Percentiles rank a stretch among this genome's conserved stretches.
Evolutionary conservation across 2,888 invertebrate genomes (phyloP).

Genomic region (Caenorhabditis macrosperma): DNA sequence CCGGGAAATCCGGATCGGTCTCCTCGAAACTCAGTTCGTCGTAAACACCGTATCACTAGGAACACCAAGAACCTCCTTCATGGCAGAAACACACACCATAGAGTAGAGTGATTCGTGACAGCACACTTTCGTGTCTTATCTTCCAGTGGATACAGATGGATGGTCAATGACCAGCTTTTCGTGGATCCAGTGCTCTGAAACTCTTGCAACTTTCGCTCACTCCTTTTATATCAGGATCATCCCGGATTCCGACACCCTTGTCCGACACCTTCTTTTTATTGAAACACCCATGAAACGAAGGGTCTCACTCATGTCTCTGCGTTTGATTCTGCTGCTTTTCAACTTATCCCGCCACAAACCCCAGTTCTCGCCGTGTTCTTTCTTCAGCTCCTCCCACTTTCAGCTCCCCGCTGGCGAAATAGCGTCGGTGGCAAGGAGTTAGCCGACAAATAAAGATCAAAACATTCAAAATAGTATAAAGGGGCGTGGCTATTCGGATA

Average conservation of each 20-base stretch:
- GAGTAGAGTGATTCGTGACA: no score
- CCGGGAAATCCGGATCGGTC: conserved; percentile 23
- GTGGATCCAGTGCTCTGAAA: no score
- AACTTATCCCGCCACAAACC: conserved; percentile 32
- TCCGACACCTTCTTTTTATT: neutral
- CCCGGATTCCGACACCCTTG: no score
- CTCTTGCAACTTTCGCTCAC: conserved; percentile 17
- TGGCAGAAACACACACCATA: neutral
- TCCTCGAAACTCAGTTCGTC: neutral
- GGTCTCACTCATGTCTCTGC: neutral
- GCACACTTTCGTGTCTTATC: no score
- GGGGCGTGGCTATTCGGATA: conserved; percentile 58
- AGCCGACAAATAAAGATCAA: conserved; percentile 59
- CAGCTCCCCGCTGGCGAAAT: conserved; percentile 39
- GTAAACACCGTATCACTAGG: conserved; percentile 24
- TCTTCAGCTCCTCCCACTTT: conserved; percentile 28
- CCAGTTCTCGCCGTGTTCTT: conserved; percentile 13
- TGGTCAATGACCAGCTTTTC: no score
- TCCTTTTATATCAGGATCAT: neutral
- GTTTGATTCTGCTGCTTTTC: conserved; percentile 10
- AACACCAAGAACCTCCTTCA: neutral
- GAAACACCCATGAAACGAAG: neutral
- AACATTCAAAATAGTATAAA: conserved; percentile 63
- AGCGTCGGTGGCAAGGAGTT: conserved; percentile 25
- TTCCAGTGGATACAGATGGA: neutral